These are phyloP conservation scores for Hypomesus transpacificus DNA, from an alignment of 2,113 vertebrate genomes.

Conservation along the genomic window DNA sequence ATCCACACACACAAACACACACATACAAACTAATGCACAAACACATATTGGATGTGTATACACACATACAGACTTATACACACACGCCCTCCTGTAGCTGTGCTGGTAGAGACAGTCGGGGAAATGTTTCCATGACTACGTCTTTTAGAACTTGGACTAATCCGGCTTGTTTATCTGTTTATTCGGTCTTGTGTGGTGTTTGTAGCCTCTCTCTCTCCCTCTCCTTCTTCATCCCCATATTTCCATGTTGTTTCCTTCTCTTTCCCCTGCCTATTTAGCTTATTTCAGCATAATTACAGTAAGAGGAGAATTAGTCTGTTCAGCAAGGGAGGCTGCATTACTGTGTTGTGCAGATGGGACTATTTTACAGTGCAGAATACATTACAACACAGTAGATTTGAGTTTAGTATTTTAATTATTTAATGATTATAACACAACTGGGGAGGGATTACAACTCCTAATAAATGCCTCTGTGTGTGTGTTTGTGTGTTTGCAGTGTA, in stretches of 20 bases:
- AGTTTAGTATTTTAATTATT: slow-evolving; percentile 26
- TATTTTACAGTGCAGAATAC: slow-evolving; percentile 39
- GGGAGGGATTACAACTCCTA: background rate
- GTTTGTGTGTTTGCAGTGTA: slow-evolving; percentile 5
- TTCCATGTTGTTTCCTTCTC: background rate
- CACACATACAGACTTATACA: too few species aligned
- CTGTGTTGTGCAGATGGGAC: slow-evolving; percentile 47
- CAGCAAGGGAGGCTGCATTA: slow-evolving; percentile 46
- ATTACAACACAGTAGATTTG: slow-evolving; percentile 22
- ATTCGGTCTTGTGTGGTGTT: background rate
- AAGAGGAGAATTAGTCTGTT: slow-evolving; percentile 50
- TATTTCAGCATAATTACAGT: slow-evolving; percentile 38
- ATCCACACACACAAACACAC: too few species aligned
- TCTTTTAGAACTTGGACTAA: too few species aligned
- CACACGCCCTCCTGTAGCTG: too few species aligned
- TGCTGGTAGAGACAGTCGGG: too few species aligned
- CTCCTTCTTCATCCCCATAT: background rate
- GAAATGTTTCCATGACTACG: too few species aligned
- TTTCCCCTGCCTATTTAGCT: background rate
- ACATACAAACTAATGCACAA: too few species aligned
- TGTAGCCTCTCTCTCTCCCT: background rate
- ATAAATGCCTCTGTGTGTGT: slow-evolving; percentile 6
- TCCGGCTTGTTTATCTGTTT: too few species aligned
- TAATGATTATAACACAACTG: slow-evolving; percentile 40
- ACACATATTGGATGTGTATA: too few species aligned